These are phyloP conservation scores for Liolophura sinensis DNA, from an alignment of 1,140 invertebrate species.

Conservation along the genomic window DNA sequence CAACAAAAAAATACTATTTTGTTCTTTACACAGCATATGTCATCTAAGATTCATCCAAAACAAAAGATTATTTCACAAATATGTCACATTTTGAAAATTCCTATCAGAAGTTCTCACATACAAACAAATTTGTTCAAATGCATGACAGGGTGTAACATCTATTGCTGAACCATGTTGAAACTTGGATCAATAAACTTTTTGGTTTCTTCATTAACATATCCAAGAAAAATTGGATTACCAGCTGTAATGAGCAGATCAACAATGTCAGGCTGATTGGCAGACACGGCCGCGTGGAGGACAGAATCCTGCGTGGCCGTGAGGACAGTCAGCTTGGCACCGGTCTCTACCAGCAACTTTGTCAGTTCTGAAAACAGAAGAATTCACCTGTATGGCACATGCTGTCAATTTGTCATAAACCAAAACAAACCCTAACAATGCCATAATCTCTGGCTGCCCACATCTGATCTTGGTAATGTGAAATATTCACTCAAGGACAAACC, in stretches of 20 bases:
- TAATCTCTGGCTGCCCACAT: neutral
- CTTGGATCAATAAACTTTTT: too few species aligned
- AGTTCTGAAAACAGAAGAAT: slow-evolving; percentile 11
- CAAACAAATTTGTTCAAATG: too few species aligned
- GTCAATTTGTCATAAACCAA: slow-evolving; percentile 15
- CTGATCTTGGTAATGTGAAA: too few species aligned
- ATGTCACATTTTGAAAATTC: too few species aligned
- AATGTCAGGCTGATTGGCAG: slow-evolving; percentile 38
- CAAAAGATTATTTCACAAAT: too few species aligned
- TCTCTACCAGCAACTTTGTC: slow-evolving; percentile 31
- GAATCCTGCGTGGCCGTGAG: slow-evolving; percentile 34
- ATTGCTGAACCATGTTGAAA: too few species aligned
- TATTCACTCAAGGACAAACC: too few species aligned
- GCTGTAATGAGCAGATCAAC: slow-evolving; percentile 39
- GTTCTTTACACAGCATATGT: too few species aligned
- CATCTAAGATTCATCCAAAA: too few species aligned
- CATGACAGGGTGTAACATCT: too few species aligned
- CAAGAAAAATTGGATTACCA: slow-evolving; percentile 24
- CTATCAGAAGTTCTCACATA: too few species aligned
- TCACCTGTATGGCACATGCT: slow-evolving; percentile 23
- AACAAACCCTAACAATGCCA: neutral
- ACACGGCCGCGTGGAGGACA: slow-evolving; percentile 48
- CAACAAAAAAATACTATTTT: slow-evolving; percentile 11
- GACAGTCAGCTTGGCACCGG: slow-evolving; percentile 32
- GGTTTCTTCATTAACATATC: too few species aligned